Percentiles rank a stretch among this genome's conserved stretches.
Conservation (phyloP, 2,888 invertebrate species). For the Trissolcus japonicus region DNA sequence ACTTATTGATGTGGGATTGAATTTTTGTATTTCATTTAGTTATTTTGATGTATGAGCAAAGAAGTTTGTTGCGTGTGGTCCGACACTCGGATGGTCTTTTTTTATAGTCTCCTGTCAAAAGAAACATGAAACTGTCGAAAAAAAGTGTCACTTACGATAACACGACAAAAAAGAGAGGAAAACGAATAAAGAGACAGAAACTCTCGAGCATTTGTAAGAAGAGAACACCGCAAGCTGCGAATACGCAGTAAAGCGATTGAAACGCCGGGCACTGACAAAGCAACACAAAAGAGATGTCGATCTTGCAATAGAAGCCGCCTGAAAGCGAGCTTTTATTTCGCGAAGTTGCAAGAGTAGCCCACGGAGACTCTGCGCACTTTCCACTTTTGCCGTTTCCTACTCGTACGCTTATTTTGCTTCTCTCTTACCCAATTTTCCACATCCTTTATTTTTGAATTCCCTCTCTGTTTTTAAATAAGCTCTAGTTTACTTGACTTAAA, state of each 20-base stretch:
- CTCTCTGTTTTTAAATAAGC: conserved; percentile 56
- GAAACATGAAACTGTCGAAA: conserved; percentile 2
- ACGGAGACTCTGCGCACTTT: conserved; percentile 62
- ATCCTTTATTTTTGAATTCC: conserved; percentile 44
- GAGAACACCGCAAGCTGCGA: conserved; percentile 65
- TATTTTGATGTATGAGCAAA: no score
- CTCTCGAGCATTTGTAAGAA: conserved; percentile 60
- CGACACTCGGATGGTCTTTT: conserved; percentile 28
- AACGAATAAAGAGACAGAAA: conserved; percentile 38
- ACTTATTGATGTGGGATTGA: no score
- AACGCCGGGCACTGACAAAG: conserved; percentile 63
- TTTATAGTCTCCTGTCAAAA: conserved; percentile 15
- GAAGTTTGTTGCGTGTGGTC: background rate
- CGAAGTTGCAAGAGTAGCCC: conserved; percentile 70
- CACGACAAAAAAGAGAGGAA: conserved; percentile 34
- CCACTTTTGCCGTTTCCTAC: conserved; percentile 50
- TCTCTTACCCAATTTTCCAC: conserved; percentile 32
- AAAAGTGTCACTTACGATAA: conserved; percentile 45
- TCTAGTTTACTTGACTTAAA: conserved; percentile 62
- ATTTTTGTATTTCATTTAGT: no score
- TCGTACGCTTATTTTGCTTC: conserved; percentile 23
- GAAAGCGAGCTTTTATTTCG: conserved; percentile 74
- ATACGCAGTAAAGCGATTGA: conserved; percentile 68
- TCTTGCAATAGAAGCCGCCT: conserved; percentile 71
- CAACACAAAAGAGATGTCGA: conserved; percentile 70